Conservation (phyloP, 2,888 invertebrate genomes). For the Rotaria magnacalcarata region DNA sequence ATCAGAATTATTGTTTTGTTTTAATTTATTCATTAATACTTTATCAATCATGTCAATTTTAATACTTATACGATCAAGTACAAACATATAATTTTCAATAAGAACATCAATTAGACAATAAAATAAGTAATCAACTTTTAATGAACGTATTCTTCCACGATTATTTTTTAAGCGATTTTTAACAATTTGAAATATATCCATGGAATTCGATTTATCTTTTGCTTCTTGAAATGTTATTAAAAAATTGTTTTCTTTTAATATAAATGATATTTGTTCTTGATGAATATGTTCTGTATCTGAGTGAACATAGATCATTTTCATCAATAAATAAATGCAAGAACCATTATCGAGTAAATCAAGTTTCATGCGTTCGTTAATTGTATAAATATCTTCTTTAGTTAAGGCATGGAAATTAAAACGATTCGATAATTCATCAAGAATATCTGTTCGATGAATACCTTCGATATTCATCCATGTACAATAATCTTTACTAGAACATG, state of each 20-base stretch:
- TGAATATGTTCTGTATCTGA: neutral
- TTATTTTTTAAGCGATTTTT: constrained; percentile 3
- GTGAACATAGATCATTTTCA: neutral
- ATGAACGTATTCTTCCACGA: constrained; percentile 1
- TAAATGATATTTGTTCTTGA: neutral
- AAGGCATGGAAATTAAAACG: neutral
- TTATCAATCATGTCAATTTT: neutral
- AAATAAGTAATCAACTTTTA: neutral
- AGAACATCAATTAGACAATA: neutral
- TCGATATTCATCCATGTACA: neutral
- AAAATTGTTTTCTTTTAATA: neutral
- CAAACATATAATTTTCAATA: neutral
- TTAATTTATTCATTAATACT: neutral
- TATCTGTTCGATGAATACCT: neutral
- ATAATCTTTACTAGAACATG: neutral
- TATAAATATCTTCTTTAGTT: neutral
- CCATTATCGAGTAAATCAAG: neutral
- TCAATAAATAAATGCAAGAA: neutral
- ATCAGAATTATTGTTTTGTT: neutral
- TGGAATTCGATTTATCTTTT: neutral
- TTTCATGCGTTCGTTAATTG: neutral
- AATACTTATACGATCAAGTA: neutral
- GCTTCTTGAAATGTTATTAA: neutral
- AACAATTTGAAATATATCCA: neutral
- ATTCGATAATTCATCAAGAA: neutral